A percentile compares a stretch with the other conserved stretches of the same genome.
These are phyloP conservation scores for Cygnus buccinator DNA, from an alignment of 2,113 vertebrate species.

Conservation along the genomic window DNA sequence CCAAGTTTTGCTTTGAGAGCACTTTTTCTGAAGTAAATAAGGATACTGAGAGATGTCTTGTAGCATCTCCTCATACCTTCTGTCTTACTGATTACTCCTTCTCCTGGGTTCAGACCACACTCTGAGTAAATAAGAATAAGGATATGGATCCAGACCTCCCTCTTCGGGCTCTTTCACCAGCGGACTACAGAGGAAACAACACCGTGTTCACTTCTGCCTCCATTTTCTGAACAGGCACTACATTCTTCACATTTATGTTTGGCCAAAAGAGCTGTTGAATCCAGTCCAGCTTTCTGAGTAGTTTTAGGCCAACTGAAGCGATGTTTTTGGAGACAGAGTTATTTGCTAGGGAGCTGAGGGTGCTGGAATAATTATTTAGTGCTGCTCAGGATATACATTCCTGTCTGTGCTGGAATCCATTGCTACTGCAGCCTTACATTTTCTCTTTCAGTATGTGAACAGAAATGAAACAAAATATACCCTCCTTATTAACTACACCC, in stretches of 20 bases:
- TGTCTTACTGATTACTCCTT: rapidly evolving
- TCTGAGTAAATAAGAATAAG: neutral
- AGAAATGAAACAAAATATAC: slow-evolving; percentile 71
- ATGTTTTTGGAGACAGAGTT: slow-evolving; percentile 27
- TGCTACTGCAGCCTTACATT: neutral
- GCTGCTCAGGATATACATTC: neutral
- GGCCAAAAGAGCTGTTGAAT: slow-evolving; percentile 26
- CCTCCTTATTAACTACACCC: slow-evolving; percentile 61
- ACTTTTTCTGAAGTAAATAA: neutral
- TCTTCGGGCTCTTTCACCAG: neutral
- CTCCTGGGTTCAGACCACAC: neutral
- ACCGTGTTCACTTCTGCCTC: neutral
- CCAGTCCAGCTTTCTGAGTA: slow-evolving; percentile 32
- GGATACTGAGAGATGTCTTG: neutral
- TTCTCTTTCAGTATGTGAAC: slow-evolving; percentile 66
- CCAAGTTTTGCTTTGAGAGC: neutral
- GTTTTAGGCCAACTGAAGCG: neutral
- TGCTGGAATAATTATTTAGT: slow-evolving; percentile 29
- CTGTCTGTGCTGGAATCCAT: slow-evolving; percentile 1
- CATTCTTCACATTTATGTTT: neutral
- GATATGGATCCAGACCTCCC: neutral
- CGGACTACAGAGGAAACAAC: neutral
- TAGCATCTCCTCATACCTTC: neutral
- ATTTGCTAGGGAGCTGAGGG: neutral
- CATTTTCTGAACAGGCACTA: slow-evolving; percentile 37